phyloP scores from a whole-genome alignment of 2,888 invertebrate genomes.

The Tinea trinotella region DNA sequence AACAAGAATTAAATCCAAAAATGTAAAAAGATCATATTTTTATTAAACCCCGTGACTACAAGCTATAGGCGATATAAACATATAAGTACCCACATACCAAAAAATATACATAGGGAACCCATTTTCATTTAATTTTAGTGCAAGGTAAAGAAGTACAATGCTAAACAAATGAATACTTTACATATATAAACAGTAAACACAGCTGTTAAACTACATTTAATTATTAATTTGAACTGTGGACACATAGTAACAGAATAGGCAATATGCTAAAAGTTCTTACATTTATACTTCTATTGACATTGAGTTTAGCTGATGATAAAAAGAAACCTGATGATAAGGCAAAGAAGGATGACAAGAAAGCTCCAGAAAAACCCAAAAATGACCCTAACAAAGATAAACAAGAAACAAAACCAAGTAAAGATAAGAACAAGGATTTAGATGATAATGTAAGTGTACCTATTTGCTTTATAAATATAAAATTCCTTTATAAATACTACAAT shows the following conservation, averaged over 20 bases:
- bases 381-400: not conserved
- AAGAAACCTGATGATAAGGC: not conserved
- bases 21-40: too few relatives aligned
- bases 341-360: not conserved
- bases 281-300: not conserved
- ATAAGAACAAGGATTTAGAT: not conserved
- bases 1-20: too few relatives aligned
- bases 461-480: too few relatives aligned
- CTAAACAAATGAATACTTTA: not conserved
- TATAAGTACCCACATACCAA: too few relatives aligned
- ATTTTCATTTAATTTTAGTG: not conserved
- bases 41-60: too few relatives aligned
- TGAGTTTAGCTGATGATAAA: conserved; percentile 5
- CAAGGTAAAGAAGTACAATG: not conserved
- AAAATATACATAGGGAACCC: not conserved
- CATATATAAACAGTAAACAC: conserved; percentile 4
- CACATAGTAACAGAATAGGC: not conserved
- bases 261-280: not conserved
- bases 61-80: too few relatives aligned
- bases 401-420: conserved; percentile 8
- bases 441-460: not conserved
- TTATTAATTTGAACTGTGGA: not conserved
- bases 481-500: too few relatives aligned
- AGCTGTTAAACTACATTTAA: not conserved
- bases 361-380: not conserved